phyloP scores from a whole-genome alignment of 2,113 vertebrate genomes.

The Ramphastos sulfuratus region DNA sequence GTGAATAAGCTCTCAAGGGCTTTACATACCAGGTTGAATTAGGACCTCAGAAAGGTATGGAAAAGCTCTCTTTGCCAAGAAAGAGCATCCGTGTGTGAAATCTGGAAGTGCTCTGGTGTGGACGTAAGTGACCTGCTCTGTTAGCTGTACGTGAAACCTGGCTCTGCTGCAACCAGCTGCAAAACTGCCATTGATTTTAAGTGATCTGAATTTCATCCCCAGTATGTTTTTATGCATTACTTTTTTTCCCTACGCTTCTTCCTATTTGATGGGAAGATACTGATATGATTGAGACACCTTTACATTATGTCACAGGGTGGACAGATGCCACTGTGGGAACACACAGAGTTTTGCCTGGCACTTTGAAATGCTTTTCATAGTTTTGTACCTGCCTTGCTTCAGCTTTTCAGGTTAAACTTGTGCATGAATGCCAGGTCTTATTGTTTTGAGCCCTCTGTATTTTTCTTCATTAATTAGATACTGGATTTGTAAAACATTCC shows the following conservation, averaged over 20 bases:
- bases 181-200: neutral
- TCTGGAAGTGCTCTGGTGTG: neutral
- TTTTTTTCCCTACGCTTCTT: neutral
- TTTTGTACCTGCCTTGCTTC: neutral
- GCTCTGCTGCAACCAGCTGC: neutral
- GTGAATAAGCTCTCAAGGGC: neutral
- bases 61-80: neutral
- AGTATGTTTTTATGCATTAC: neutral
- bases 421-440: neutral
- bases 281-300: neutral
- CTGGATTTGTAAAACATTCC: neutral
- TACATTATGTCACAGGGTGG: neutral
- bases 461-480: constrained; percentile 15
- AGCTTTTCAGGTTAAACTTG: neutral
- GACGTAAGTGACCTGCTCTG: neutral
- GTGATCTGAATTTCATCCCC: neutral
- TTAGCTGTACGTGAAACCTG: neutral
- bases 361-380: constrained; percentile 9
- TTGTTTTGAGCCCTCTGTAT: neutral
- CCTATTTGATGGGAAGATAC: neutral
- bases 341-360: neutral
- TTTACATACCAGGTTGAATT: neutral
- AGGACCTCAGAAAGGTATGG: neutral
- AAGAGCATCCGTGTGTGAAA: neutral
- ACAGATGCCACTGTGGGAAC: neutral